Evolutionary conservation across 2,888 invertebrate genomes (phyloP), one percentile per base, ranked within the genome.

Genomic region (Coelinius sp.): DNA sequence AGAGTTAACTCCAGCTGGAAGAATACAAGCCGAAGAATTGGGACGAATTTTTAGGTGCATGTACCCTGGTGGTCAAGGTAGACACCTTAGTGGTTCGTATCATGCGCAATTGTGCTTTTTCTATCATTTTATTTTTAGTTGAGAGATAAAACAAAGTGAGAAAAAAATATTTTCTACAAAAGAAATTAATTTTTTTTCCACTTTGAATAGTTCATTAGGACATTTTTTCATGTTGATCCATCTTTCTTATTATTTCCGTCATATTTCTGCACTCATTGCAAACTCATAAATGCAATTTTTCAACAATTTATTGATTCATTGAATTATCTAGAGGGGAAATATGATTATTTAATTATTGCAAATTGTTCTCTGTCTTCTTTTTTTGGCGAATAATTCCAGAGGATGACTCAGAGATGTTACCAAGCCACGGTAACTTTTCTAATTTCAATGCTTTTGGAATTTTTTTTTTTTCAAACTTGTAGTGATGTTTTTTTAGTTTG

Each of bases 41-140:
- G 99, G 99, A 52, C 92, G 98, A 80, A 97, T 99, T 87, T 99
- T 99, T 90, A 94, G 99, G 77, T 99, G 99, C 91, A 97, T 99
- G 95, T 99, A 99, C 89, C 99, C 99, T 10, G 98, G 98, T 70
- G 98, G 98, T 78, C 97, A 97, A 92, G 95, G 95, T 85, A 92
- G 95, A 84, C 94, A 95, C 86, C 92, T 93, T 88, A 91, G 93
- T 86, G 93, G 93, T 93, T 88, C 89, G 90, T 91, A 90, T 89
- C 88, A 85, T 85, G 85, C 84, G 86, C 84, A 85, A 49, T 31
- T 59, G n/a, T 63, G 38, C 41, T 63, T 41, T n/a, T 63, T 63
- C 22, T 44, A 41, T 63, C 35, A 67, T 67, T 38, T 14, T 67
- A 38, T 53, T 49, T 31, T 46, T 6, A 38, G 31, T 66, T 35